Evolutionary conservation across 2,888 invertebrate species (phyloP).

Genomic region (Thecocarcelia acutangulata): DNA sequence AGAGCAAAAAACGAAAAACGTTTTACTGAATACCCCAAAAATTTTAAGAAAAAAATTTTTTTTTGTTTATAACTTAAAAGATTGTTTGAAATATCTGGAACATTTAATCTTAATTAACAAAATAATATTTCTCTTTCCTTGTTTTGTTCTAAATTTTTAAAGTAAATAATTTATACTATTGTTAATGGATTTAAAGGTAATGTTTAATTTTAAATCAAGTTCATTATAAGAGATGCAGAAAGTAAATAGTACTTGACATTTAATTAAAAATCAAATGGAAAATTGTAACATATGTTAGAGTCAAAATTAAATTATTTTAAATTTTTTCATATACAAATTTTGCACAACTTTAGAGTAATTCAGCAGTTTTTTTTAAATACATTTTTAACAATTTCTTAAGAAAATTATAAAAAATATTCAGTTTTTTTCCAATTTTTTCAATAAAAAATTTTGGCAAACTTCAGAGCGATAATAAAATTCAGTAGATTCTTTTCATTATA

Average conservation of each 20-base stretch:
- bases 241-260: not conserved
- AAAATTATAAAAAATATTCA: too few relatives aligned
- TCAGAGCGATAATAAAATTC: too few relatives aligned
- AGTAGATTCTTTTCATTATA: too few relatives aligned
- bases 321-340: too few relatives aligned
- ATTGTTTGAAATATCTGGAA: constrained; percentile 20
- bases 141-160: not conserved
- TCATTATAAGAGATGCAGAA: not conserved
- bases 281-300: constrained; percentile 19
- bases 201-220: constrained; percentile 14
- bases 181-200: constrained; percentile 46
- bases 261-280: too few relatives aligned
- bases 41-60: not conserved
- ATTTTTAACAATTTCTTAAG: too few relatives aligned
- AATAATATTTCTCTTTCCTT: not conserved
- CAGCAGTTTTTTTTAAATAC: too few relatives aligned
- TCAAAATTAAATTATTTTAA: too few relatives aligned
- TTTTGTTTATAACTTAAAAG: not conserved
- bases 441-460: too few relatives aligned
- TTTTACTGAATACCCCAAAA: not conserved
- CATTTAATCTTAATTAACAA: not conserved
- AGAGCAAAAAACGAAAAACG: not conserved
- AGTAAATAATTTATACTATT: constrained; percentile 35
- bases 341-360: too few relatives aligned
- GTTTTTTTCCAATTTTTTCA: too few relatives aligned